Evolutionary conservation across 2,888 invertebrate genomes (phyloP), one percentile per base, ranked within the genome.

Genomic region (Corythucha ciliata): DNA sequence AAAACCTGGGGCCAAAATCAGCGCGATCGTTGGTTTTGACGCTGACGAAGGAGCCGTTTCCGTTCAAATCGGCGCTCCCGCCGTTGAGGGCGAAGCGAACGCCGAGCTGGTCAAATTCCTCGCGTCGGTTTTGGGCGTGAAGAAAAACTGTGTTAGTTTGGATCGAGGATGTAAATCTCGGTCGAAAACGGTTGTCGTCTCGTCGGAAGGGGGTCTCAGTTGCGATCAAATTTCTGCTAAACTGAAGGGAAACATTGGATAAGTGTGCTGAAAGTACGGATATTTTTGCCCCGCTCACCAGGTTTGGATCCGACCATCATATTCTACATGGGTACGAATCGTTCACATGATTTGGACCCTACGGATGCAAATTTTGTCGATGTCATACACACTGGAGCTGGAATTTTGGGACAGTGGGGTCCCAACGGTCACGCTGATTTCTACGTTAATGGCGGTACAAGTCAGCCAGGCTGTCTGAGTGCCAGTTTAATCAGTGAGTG

Each of bases 351-450:
- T 64, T 68, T 89, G 65, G 88, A 88, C 68, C 74, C 79, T 45
- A 75, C 80, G 0, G 88, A 89, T 63, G 88, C 88, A 0, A 75
- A 83, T 62, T 88, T 88, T 63, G 87, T 88, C 39, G 88, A 88
- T 65, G 79, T 82, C 52, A 66, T 89, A 22, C 89, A 89, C 66
- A 89, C 88, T 0, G 88, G 87, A 0, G 88, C 89, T 0, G 89
- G 89, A 0, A 85, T 89, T 58, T 72, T 89, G 22, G 89, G 89
- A 0, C 89, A 89, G 64, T 88, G 88, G 87, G 87, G 88, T 3
- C 86, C 87, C 1, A 87, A 81, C 58, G 88, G 88, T 0, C 88
- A 89, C 65, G 88, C 85, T 1, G 89, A 89, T 67, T 89, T 87
- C 67, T 89, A 88, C 67, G 83, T 89, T 42, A 89, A 89, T 63